Percentiles rank a stretch among this genome's conserved stretches.
Evolutionary conservation across 92 coral and sea anemone species (phyloP).

Genomic region (Epizoanthus rinbou): DNA sequence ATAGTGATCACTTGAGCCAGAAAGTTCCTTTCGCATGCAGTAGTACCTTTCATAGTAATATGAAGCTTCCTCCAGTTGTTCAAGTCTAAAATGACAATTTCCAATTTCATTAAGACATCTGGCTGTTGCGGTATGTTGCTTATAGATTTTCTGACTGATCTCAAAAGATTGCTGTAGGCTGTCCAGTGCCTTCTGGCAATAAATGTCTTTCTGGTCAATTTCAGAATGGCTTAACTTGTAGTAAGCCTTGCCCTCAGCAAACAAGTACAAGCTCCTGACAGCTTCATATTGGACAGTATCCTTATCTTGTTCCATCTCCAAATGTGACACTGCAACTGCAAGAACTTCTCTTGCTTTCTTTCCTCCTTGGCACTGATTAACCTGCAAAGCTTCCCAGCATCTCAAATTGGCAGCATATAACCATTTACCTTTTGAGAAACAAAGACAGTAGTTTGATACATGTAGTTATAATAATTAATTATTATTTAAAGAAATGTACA

Average conservation of each 20-base stretch:
- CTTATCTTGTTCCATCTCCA: conserved; percentile 45
- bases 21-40: conserved; percentile 48
- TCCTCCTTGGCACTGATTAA: conserved; percentile 54
- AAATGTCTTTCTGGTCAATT: neutral
- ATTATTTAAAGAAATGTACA: too few relatives aligned
- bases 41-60: conserved; percentile 36
- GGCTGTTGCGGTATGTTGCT: conserved; percentile 42
- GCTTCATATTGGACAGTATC: conserved; percentile 32
- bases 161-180: conserved; percentile 44
- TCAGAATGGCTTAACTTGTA: conserved; percentile 30
- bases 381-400: conserved; percentile 72
- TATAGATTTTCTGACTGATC: conserved; percentile 10
- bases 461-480: too few relatives aligned
- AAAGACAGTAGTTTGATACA: neutral
- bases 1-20: conserved; percentile 55
- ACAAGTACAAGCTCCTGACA: conserved; percentile 42
- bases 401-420: conserved; percentile 52
- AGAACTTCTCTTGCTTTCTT: conserved; percentile 46
- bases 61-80: conserved; percentile 40
- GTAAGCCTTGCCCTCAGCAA: conserved; percentile 51
- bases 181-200: conserved; percentile 20
- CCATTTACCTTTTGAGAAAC: conserved; percentile 43
- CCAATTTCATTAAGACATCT: conserved; percentile 72
- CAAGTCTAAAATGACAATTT: conserved; percentile 46
- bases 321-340: conserved; percentile 42